These are phyloP conservation scores for Cyanoliseus patagonus DNA, from an alignment of 2,113 vertebrate species.

Conservation along the genomic window DNA sequence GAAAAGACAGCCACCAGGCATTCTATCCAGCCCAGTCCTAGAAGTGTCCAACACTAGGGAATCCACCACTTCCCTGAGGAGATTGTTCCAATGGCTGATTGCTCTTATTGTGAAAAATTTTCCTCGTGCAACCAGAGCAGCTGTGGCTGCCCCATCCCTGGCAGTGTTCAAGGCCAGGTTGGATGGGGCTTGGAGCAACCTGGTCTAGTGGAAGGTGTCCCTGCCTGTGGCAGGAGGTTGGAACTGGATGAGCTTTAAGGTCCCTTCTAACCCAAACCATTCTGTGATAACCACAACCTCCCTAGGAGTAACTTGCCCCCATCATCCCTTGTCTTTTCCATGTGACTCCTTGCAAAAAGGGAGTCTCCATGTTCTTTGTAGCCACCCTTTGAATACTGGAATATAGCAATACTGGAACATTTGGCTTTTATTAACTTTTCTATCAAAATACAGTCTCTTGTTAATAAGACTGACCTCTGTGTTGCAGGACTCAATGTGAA, in stretches of 20 bases:
- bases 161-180: neutral
- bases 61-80: neutral
- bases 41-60: neutral
- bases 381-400: neutral
- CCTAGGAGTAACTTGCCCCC: neutral
- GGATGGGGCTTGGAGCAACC: neutral
- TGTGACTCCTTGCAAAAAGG: neutral
- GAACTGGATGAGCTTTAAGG: neutral
- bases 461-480: neutral
- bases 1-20: neutral
- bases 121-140: neutral
- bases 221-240: neutral
- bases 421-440: neutral
- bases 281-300: neutral
- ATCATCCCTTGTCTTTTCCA: fast-evolving
- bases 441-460: neutral
- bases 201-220: neutral
- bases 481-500: neutral
- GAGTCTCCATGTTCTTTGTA: neutral
- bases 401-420: neutral
- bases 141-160: neutral
- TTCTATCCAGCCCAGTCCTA: neutral
- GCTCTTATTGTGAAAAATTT: neutral
- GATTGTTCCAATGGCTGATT: neutral
- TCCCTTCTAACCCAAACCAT: neutral